Evolutionary conservation across 2,888 invertebrate species (phyloP).

Genomic region (Melitaea athalia): DNA sequence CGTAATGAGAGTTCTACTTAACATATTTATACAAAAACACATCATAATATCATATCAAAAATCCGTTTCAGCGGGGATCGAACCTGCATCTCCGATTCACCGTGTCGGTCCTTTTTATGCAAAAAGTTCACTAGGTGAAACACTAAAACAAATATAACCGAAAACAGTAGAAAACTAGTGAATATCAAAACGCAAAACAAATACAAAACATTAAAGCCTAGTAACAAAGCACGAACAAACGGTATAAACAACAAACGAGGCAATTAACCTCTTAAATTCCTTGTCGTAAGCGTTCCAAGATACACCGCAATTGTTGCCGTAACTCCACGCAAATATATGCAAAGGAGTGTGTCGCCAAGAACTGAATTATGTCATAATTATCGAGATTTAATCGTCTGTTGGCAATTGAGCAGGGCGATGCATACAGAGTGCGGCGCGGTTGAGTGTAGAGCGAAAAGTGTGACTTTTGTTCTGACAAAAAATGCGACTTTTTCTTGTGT

Average conservation of each 20-base stretch:
- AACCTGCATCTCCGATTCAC: no score
- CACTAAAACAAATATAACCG: not conserved
- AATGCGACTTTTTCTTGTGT: no score
- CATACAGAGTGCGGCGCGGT: constrained; percentile 29
- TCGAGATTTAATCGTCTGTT: constrained; percentile 63
- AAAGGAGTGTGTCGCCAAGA: constrained; percentile 42
- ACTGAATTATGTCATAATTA: constrained; percentile 66
- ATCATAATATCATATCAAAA: no score
- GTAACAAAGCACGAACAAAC: constrained; percentile 30
- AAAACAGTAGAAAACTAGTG: not conserved
- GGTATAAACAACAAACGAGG: constrained; percentile 34
- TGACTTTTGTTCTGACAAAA: no score
- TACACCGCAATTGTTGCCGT: constrained; percentile 35
- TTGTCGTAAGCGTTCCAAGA: constrained; percentile 33
- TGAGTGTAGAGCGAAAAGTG: not conserved
- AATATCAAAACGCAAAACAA: not conserved
- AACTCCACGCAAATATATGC: constrained; percentile 39
- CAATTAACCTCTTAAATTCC: constrained; percentile 42
- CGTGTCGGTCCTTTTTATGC: no score
- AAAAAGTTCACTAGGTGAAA: not conserved
- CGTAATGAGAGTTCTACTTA: no score
- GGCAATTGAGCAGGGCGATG: constrained; percentile 44
- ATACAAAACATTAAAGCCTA: constrained; percentile 23
- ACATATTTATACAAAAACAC: no score
- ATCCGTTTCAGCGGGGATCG: no score